A percentile compares a stretch with the other conserved stretches of the same genome.
Conservation (phyloP, 1,140 invertebrate species). For the Neuroterus valhalla region DNA sequence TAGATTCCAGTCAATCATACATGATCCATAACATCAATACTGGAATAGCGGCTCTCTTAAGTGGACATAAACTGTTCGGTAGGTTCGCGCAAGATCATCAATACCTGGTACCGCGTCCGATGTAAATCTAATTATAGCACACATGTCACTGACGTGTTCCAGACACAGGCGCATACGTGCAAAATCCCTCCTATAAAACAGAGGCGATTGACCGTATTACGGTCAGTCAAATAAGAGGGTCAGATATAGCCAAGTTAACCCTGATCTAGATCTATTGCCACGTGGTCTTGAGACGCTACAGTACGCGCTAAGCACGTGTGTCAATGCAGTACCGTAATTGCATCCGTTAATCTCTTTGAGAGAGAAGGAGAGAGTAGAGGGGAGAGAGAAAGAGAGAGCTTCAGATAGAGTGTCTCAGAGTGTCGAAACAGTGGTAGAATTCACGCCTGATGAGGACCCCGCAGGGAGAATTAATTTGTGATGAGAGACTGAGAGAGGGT, state of each 20-base stretch:
- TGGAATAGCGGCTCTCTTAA: neutral
- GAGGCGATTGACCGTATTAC: constrained; percentile 70
- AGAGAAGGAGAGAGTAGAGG: constrained; percentile 28
- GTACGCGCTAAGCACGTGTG: constrained; percentile 53
- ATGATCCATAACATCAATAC: too few species aligned
- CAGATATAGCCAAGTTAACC: constrained; percentile 73
- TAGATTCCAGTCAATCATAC: too few species aligned
- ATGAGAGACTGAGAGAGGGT: constrained; percentile 15
- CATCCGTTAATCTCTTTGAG: constrained; percentile 31
- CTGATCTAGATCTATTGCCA: constrained; percentile 75
- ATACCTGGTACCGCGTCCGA: constrained; percentile 26
- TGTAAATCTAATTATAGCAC: constrained; percentile 58
- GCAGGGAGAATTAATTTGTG: constrained; percentile 15
- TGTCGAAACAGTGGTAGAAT: constrained; percentile 11
- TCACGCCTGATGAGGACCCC: constrained; percentile 13
- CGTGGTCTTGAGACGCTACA: constrained; percentile 62
- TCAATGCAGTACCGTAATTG: constrained; percentile 43
- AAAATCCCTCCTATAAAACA: constrained; percentile 51
- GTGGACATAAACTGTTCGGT: constrained; percentile 23
- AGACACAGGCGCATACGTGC: constrained; percentile 53
- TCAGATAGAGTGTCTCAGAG: neutral
- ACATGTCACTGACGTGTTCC: constrained; percentile 59
- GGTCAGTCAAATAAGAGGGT: constrained; percentile 72
- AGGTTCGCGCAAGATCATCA: constrained; percentile 18
- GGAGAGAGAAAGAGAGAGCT: constrained; percentile 1